These are phyloP conservation scores for Drosophila tanythrix DNA, from an alignment of 2,888 invertebrate species.

Conservation along the genomic window DNA sequence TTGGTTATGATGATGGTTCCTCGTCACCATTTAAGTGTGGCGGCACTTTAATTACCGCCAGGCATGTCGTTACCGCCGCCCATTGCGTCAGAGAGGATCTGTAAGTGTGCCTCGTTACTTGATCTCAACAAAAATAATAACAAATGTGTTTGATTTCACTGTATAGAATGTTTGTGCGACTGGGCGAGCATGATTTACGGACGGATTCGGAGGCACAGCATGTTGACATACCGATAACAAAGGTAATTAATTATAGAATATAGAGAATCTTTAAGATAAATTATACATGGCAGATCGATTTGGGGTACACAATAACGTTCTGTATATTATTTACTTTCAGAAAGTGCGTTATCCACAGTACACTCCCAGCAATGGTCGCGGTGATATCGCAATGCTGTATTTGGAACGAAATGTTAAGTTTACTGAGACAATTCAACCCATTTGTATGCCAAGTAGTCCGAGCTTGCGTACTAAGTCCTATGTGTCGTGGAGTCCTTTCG, in stretches of 20 bases:
- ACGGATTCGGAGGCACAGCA: slow-evolving; percentile 86
- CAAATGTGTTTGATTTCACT: not conserved
- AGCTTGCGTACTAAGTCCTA: slow-evolving; percentile 86
- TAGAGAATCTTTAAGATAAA: not conserved
- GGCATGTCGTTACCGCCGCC: slow-evolving; percentile 89
- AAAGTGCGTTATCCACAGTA: slow-evolving; percentile 75
- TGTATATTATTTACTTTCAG: slow-evolving; percentile 45
- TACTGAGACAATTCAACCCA: slow-evolving; percentile 87
- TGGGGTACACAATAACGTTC: not conserved
- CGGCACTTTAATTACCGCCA: slow-evolving; percentile 86
- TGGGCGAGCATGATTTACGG: slow-evolving; percentile 92
- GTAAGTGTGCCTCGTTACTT: slow-evolving; percentile 63
- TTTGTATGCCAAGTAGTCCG: slow-evolving; percentile 89
- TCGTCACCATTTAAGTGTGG: slow-evolving; percentile 83
- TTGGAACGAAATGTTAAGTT: slow-evolving; percentile 87
- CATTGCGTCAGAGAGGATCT: slow-evolving; percentile 80
- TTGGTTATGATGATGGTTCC: slow-evolving; percentile 88
- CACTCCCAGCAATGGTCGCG: slow-evolving; percentile 86
- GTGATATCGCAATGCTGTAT: slow-evolving; percentile 92
- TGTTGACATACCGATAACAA: slow-evolving; percentile 87
- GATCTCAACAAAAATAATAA: not conserved
- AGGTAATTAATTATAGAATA: slow-evolving; percentile 62
- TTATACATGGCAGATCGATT: not conserved
- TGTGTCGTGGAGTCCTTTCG: slow-evolving; percentile 87
- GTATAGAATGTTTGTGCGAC: slow-evolving; percentile 86